These are phyloP conservation scores for Oceanites oceanicus DNA, from an alignment of 2,113 vertebrate species.

Conservation along the genomic window DNA sequence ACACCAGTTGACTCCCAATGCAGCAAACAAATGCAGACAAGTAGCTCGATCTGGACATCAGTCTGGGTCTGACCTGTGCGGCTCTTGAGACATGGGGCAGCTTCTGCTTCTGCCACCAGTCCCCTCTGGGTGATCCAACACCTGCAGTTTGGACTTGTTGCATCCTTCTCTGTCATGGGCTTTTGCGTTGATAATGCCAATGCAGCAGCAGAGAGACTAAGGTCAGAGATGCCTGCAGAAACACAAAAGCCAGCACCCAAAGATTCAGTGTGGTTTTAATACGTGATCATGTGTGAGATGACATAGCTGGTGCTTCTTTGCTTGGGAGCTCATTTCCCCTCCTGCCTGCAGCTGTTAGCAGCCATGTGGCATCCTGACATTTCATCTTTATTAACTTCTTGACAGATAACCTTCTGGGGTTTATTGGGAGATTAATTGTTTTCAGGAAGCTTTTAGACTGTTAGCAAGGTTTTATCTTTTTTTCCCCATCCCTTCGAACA, in stretches of 20 bases:
- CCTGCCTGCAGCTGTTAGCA: not conserved
- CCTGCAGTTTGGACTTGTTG: not conserved
- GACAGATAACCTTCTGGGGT: constrained; percentile 3
- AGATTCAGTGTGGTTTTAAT: not conserved
- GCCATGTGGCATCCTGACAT: constrained; percentile 23
- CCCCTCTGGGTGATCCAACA: not conserved
- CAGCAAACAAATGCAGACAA: not conserved
- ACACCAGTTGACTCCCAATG: not conserved
- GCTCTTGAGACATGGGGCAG: accelerated
- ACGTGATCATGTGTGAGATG: not conserved
- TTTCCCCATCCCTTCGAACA: not conserved
- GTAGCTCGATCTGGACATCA: accelerated
- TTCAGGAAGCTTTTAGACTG: constrained; percentile 10
- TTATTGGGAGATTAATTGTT: constrained; percentile 30
- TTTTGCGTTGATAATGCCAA: not conserved
- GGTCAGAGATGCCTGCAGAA: not conserved
- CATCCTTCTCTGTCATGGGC: not conserved
- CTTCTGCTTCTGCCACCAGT: not conserved
- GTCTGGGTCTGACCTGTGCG: not conserved
- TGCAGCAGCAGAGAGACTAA: not conserved
- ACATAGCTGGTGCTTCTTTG: not conserved
- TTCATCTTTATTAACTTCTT: constrained; percentile 31
- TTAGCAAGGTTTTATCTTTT: not conserved
- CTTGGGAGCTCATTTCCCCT: constrained; percentile 1
- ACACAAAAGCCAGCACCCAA: not conserved